Conservation (phyloP, 2,888 invertebrate species). For the Sacculina carcini region DNA sequence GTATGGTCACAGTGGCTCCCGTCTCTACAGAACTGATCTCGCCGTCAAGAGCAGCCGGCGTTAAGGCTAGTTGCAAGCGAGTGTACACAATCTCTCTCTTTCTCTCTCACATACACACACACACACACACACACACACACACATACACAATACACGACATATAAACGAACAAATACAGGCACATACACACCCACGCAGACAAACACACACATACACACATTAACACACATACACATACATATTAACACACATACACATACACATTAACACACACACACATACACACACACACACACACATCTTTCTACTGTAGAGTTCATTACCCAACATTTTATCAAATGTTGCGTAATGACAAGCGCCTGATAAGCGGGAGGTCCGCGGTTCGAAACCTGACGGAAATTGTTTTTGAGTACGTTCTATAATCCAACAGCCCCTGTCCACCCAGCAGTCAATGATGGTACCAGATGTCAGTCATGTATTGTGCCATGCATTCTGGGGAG, state of each 20-base stretch:
- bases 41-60: slow-evolving; percentile 12
- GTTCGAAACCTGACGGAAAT: too few species aligned
- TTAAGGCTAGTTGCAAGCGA: slow-evolving; percentile 7
- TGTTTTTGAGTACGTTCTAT: too few species aligned
- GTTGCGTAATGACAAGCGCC: too few species aligned
- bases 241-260: too few species aligned
- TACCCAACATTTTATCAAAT: neutral
- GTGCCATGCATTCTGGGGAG: too few species aligned
- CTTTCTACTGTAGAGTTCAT: slow-evolving; percentile 1
- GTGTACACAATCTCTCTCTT: neutral
- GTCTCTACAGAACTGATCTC: slow-evolving; percentile 17
- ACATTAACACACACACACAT: slow-evolving; percentile 1
- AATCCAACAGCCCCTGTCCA: too few species aligned
- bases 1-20: slow-evolving; percentile 21
- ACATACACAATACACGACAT: slow-evolving; percentile 1
- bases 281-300: slow-evolving; percentile 1
- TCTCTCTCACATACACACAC: neutral
- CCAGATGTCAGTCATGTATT: too few species aligned
- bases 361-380: too few species aligned
- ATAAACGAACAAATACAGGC: slow-evolving; percentile 4
- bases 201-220: too few species aligned
- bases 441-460: too few species aligned
- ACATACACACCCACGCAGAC: too few species aligned
- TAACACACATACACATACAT: too few species aligned
- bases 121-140: slow-evolving; percentile 2